Evolutionary conservation across 2,113 vertebrate species (phyloP).

Genomic region (Salvator merianae): DNA sequence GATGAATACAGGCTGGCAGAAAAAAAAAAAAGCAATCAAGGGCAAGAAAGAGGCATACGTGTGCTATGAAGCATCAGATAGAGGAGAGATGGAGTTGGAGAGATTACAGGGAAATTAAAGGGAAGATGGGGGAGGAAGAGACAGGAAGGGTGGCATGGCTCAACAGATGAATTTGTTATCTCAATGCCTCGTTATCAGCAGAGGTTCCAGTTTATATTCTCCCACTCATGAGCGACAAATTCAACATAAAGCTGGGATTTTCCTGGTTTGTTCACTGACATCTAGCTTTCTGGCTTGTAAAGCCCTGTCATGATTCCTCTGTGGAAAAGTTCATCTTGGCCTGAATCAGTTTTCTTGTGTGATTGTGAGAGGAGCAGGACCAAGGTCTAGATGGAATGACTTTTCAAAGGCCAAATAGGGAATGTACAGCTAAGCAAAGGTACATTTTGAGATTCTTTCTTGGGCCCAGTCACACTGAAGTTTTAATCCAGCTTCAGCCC

Average conservation of each 20-base stretch:
- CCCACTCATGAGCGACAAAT: neutral
- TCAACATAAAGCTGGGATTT: neutral
- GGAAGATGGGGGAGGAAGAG: neutral
- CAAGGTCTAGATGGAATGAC: neutral
- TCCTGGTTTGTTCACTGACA: neutral
- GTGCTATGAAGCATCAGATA: conserved; percentile 45
- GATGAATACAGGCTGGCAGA: conserved; percentile 47
- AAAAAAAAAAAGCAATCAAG: conserved; percentile 59
- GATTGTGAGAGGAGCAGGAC: neutral
- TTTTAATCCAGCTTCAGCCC: no score
- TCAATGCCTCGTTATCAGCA: neutral
- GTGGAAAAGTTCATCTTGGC: neutral
- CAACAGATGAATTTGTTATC: neutral
- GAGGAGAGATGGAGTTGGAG: conserved; percentile 17
- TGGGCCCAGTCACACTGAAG: no score
- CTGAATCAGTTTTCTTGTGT: neutral
- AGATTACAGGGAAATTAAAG: conserved; percentile 26
- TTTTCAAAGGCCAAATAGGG: neutral
- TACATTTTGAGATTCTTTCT: neutral
- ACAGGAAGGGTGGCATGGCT: neutral
- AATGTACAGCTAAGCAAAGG: neutral
- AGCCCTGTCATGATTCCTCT: no score
- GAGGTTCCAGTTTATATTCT: neutral
- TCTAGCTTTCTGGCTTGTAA: neutral
- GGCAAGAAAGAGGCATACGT: conserved; percentile 55